phyloP scores from a whole-genome alignment of 2,113 vertebrate genomes.

The Forbesichthys agassizii region DNA sequence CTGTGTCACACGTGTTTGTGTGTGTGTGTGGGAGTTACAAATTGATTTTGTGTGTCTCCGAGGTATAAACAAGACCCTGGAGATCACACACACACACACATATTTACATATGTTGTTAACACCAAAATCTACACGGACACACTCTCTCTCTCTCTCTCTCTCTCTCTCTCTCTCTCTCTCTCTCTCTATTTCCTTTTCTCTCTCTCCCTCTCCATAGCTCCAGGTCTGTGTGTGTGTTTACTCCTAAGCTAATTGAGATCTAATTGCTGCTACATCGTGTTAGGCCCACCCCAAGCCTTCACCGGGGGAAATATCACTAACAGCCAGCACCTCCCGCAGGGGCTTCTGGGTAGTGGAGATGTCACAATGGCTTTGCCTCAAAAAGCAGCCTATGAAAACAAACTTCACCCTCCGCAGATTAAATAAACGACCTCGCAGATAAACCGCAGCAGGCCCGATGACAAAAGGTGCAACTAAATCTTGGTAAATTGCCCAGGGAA shows the following conservation, averaged over 20 bases:
- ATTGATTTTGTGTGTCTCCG: constrained; percentile 45
- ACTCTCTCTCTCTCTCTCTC: not conserved
- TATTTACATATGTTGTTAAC: constrained; percentile 52
- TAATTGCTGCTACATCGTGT: constrained; percentile 69
- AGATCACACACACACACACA: constrained; percentile 21
- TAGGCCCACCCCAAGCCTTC: constrained; percentile 45
- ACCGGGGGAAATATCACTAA: constrained; percentile 64
- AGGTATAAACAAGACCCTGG: constrained; percentile 67
- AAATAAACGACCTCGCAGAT: constrained; percentile 12
- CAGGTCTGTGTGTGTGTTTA: constrained; percentile 55
- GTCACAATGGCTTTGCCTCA: constrained; percentile 65
- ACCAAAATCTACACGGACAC: not conserved
- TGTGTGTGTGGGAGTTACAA: constrained; percentile 16
- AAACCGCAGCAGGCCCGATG: not conserved
- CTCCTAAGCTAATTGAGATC: constrained; percentile 69
- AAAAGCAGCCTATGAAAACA: constrained; percentile 42
- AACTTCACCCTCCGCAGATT: constrained; percentile 28
- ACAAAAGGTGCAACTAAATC: constrained; percentile 1
- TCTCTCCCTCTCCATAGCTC: constrained; percentile 4
- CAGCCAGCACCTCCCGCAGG: constrained; percentile 51
- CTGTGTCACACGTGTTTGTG: not conserved
- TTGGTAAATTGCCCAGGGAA: not conserved
- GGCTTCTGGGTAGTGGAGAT: constrained; percentile 63
- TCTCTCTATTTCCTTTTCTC: not conserved
- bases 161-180: constrained; percentile 20